Conservation (phyloP, 30 jellyfish, hydroid and myxozoan genomes). For the Aurelia aurita complex sp. Pacific region DNA sequence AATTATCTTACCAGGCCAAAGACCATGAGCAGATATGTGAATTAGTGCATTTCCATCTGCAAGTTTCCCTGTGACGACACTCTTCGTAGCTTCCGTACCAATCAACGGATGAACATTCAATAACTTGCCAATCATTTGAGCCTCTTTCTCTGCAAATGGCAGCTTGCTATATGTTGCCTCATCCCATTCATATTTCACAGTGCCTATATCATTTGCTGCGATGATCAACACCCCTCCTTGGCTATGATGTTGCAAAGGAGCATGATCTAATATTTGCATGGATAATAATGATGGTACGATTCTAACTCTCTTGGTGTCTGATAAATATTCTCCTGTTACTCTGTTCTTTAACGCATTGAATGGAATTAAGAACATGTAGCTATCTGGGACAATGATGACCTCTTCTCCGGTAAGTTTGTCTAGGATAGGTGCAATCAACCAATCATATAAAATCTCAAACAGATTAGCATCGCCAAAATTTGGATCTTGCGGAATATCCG, state of each 20-base stretch:
- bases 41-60: neutral
- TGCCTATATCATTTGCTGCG: neutral
- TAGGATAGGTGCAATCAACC: neutral
- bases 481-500: too few relatives aligned
- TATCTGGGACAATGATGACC: neutral
- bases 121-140: neutral
- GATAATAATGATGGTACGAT: neutral
- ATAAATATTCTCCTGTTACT: neutral
- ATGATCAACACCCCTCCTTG: neutral
- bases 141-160: conserved; percentile 1
- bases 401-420: neutral
- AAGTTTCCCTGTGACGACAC: neutral
- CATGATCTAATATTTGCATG: neutral
- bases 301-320: neutral
- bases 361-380: neutral
- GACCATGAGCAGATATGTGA: neutral
- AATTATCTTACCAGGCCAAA: neutral
- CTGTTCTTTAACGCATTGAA: neutral
- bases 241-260: neutral
- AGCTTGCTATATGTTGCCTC: neutral
- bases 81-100: neutral
- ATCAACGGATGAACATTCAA: neutral
- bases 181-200: neutral
- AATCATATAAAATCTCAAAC: neutral
- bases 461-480: too few relatives aligned